Conservation (phyloP, 2,797 vertebrate species). For the Sus cebifrons region DNA sequence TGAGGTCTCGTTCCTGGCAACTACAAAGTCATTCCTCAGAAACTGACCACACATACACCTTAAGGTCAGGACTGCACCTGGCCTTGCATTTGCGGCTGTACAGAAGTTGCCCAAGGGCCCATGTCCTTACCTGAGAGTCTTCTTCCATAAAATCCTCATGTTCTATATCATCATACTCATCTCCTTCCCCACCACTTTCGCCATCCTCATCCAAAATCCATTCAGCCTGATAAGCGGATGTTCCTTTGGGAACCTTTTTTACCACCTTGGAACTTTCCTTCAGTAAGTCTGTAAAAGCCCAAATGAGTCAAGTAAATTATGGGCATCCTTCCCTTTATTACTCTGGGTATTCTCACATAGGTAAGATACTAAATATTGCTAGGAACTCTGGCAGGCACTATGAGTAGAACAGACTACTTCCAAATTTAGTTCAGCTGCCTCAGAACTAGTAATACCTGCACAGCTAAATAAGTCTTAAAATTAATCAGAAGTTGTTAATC, state of each 20-base stretch:
- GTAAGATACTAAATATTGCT: not conserved
- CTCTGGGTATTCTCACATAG: not conserved
- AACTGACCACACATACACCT: not conserved
- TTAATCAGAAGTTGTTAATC: not conserved
- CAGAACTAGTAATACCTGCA: conserved; percentile 42
- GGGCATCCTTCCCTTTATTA: not conserved
- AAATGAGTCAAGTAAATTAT: conserved; percentile 23
- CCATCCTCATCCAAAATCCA: conserved; percentile 95
- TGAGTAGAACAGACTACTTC: conserved; percentile 4
- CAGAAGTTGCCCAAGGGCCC: not conserved
- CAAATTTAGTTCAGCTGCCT: conserved; percentile 33
- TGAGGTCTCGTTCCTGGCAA: not conserved
- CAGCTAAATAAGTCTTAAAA: conserved; percentile 20
- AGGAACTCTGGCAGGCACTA: not conserved
- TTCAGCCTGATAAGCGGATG: conserved; percentile 97
- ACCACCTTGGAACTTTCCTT: conserved; percentile 91
- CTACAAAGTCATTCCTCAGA: conserved; percentile 24
- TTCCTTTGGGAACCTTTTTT: conserved; percentile 97
- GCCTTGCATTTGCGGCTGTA: not conserved
- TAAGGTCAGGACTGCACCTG: not conserved
- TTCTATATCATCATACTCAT: conserved; percentile 89
- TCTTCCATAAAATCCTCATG: conserved; percentile 92
- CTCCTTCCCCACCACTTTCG: conserved; percentile 83
- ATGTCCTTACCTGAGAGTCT: conserved; percentile 89
- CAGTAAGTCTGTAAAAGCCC: conserved; percentile 90